These are phyloP conservation scores for Anableps anableps DNA, from an alignment of 2,797 vertebrate species.

Conservation along the genomic window DNA sequence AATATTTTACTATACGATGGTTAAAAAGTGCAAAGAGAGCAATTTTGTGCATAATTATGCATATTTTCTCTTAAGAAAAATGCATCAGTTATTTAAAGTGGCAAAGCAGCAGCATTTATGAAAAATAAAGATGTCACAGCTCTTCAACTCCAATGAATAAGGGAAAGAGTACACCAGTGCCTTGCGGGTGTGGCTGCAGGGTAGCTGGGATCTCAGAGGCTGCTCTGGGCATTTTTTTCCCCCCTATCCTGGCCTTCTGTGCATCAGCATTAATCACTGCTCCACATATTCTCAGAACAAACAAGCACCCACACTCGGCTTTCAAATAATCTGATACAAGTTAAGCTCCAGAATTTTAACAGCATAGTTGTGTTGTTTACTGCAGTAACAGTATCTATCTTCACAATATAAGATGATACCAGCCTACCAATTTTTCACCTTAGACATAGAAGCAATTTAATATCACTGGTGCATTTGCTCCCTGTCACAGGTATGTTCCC, in stretches of 20 bases:
- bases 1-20: not conserved
- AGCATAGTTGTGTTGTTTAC: conserved; percentile 27
- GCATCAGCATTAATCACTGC: conserved; percentile 64
- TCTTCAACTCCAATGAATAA: conserved; percentile 48
- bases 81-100: conserved; percentile 43
- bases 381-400: conserved; percentile 32
- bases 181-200: conserved; percentile 68
- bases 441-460: conserved; percentile 18
- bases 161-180: conserved; percentile 45
- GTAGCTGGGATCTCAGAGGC: conserved; percentile 56
- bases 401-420: conserved; percentile 43
- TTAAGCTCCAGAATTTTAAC: conserved; percentile 29
- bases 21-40: not conserved
- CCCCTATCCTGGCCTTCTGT: conserved; percentile 52
- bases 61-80: conserved; percentile 55
- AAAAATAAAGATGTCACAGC: conserved; percentile 56
- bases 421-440: conserved; percentile 15
- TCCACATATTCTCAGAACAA: conserved; percentile 40
- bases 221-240: conserved; percentile 61
- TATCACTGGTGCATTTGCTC: not conserved
- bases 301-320: conserved; percentile 37
- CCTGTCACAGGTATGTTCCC: not conserved
- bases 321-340: conserved; percentile 38
- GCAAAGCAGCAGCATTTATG: conserved; percentile 34
- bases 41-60: conserved; percentile 22